A percentile compares a stretch with the other conserved stretches of the same genome.
Evolutionary conservation across 2,888 invertebrate genomes (phyloP).

Genomic region (Lithophane semibrunnea): DNA sequence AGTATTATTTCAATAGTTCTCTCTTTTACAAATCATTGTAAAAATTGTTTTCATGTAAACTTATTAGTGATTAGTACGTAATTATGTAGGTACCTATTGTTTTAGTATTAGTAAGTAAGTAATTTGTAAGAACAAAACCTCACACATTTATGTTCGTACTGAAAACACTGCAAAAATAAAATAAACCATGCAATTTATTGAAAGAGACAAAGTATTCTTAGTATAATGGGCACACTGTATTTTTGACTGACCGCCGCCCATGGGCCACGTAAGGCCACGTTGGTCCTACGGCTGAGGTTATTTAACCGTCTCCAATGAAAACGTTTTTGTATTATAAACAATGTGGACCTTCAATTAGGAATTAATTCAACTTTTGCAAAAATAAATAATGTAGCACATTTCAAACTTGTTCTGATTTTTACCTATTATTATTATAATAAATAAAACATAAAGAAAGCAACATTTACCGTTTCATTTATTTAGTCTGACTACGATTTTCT

Average conservation of each 20-base stretch:
- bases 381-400: conserved; percentile 20
- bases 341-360: background rate
- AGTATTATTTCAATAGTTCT: conserved; percentile 58
- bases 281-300: background rate
- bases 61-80: conserved; percentile 29
- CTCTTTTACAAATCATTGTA: conserved; percentile 33
- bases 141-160: conserved; percentile 1
- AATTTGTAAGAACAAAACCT: conserved; percentile 17
- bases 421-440: conserved; percentile 26
- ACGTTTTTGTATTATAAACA: background rate
- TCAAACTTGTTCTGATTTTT: conserved; percentile 38
- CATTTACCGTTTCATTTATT: background rate
- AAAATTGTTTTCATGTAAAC: conserved; percentile 41
- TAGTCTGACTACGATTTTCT: too few relatives aligned
- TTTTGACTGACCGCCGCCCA: background rate
- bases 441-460: conserved; percentile 28
- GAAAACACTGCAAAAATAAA: background rate
- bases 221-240: background rate
- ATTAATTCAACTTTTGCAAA: background rate
- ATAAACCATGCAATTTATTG: background rate
- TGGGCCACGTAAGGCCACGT: background rate
- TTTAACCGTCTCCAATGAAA: background rate
- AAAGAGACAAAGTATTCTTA: background rate
- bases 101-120: conserved; percentile 33
- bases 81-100: conserved; percentile 8